phyloP scores from a whole-genome alignment of 64 coral and sea anemone genomes.

The Trachythela sp. region DNA sequence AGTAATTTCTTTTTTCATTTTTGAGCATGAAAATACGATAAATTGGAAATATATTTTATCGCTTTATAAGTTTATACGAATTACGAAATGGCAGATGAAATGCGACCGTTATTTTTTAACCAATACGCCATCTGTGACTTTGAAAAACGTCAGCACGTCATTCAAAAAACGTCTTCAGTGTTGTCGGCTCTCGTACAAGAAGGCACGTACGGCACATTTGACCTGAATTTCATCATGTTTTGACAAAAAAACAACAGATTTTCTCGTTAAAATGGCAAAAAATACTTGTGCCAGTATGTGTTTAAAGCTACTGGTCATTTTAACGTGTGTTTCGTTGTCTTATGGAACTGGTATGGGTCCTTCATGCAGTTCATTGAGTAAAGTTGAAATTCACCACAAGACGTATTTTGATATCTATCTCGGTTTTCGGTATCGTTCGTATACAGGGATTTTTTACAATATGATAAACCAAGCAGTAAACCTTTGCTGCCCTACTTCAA shows the following conservation, averaged over 20 bases:
- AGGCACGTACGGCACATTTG: background rate
- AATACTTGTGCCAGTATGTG: background rate
- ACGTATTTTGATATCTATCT: conserved; percentile 10
- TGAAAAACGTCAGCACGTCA: background rate
- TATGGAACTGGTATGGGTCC: background rate
- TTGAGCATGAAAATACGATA: background rate
- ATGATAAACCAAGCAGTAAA: background rate
- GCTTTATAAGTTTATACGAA: too few species aligned
- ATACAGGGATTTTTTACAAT: background rate
- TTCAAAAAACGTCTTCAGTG: background rate
- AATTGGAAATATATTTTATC: background rate
- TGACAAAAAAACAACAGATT: background rate
- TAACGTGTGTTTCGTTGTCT: background rate
- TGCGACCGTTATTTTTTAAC: too few species aligned
- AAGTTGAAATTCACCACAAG: background rate
- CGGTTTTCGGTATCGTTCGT: background rate
- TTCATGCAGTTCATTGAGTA: background rate
- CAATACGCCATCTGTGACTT: too few species aligned
- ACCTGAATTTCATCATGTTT: background rate
- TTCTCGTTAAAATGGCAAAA: background rate
- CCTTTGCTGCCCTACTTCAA: background rate
- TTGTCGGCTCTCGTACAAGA: background rate
- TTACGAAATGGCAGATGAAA: too few species aligned
- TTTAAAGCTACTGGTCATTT: background rate
- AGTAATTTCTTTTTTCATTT: background rate